Conservation (phyloP, 2,888 invertebrate species). For the Tetragonula carbonaria region DNA sequence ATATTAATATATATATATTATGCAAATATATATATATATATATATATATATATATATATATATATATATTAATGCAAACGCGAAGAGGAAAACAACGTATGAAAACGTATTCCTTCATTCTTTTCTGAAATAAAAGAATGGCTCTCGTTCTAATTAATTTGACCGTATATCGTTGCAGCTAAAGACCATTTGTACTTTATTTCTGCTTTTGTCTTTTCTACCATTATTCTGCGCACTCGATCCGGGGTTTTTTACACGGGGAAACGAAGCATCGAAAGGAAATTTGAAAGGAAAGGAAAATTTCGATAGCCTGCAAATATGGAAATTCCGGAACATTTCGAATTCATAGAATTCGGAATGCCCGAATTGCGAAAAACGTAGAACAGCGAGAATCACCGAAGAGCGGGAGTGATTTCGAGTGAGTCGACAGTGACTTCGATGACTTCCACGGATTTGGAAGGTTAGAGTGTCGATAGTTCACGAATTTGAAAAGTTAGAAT, state of each 20-base stretch:
- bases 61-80: background rate
- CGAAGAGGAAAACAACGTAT: background rate
- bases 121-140: background rate
- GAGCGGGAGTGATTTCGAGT: background rate
- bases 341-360: background rate
- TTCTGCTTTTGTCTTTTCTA: background rate
- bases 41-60: too few relatives aligned
- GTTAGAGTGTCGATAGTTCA: background rate
- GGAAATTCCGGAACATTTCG: too few relatives aligned
- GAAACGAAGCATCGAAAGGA: too few relatives aligned
- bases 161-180: background rate
- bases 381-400: background rate
- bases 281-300: too few relatives aligned
- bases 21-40: too few relatives aligned
- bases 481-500: background rate
- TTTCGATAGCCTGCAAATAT: too few relatives aligned
- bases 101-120: background rate
- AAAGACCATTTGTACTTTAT: background rate
- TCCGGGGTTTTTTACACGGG: too few relatives aligned
- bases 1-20: too few relatives aligned
- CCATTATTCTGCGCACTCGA: background rate
- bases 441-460: background rate
- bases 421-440: too few relatives aligned
- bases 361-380: background rate
- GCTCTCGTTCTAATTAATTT: background rate